Conservation (phyloP, 1,140 invertebrate species). For the Rhynchophorus ferrugineus region DNA sequence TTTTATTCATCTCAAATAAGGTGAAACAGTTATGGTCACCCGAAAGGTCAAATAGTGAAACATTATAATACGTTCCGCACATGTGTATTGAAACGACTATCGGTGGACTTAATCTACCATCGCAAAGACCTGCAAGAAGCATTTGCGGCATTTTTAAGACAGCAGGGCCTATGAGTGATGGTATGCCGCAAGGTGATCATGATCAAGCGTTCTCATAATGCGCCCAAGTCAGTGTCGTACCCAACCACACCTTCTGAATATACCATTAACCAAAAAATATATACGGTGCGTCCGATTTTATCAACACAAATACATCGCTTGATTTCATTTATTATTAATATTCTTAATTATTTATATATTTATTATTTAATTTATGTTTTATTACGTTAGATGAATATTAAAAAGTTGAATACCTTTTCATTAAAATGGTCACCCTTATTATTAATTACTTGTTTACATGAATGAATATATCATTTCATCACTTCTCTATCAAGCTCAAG, state of each 20-base stretch:
- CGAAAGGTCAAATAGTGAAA: slow-evolving; percentile 22
- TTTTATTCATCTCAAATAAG: slow-evolving; percentile 16
- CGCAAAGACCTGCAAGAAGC: slow-evolving; percentile 23
- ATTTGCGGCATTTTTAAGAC: slow-evolving; percentile 24
- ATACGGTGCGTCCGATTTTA: too few relatives aligned
- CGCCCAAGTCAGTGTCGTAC: slow-evolving; percentile 15
- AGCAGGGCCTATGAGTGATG: slow-evolving; percentile 25
- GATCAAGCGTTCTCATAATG: slow-evolving; percentile 24
- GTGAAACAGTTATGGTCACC: slow-evolving; percentile 20
- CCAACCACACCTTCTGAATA: slow-evolving; percentile 10
- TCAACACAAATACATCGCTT: too few relatives aligned
- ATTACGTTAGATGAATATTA: too few relatives aligned
- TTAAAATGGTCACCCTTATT: too few relatives aligned
- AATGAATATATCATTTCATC: too few relatives aligned
- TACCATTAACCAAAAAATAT: neutral
- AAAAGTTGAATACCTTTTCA: too few relatives aligned
- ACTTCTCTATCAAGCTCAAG: too few relatives aligned
- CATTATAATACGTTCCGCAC: slow-evolving; percentile 24
- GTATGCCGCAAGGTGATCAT: slow-evolving; percentile 25
- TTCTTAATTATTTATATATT: too few relatives aligned
- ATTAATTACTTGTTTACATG: too few relatives aligned
- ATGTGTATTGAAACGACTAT: slow-evolving; percentile 23
- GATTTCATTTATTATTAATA: too few relatives aligned
- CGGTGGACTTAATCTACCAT: slow-evolving; percentile 25
- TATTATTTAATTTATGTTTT: too few relatives aligned